Evolutionary conservation across 1,140 invertebrate genomes (phyloP).

Genomic region (Tetramorium alpestre): DNA sequence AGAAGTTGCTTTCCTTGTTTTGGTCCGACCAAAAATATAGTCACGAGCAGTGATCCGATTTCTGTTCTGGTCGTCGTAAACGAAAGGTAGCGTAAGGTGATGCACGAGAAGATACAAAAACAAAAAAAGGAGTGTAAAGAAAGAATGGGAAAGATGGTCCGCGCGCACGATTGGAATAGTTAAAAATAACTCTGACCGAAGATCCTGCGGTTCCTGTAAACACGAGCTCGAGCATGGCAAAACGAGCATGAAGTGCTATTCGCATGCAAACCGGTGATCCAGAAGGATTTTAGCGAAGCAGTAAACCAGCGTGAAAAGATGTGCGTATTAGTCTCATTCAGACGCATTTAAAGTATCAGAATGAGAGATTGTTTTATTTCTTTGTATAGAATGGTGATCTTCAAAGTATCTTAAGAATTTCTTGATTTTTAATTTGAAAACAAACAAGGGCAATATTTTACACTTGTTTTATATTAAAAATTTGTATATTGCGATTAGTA

Average conservation of each 20-base stretch:
- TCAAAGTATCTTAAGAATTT: not conserved
- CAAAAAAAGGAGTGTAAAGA: conserved; percentile 32
- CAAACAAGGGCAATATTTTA: not conserved
- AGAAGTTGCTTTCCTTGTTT: not conserved
- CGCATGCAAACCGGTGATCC: conserved; percentile 39
- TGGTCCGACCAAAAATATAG: not conserved
- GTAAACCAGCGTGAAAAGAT: conserved; percentile 13
- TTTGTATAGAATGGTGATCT: not conserved
- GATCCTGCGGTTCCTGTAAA: conserved; percentile 76
- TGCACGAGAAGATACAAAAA: conserved; percentile 1
- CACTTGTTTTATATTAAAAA: not conserved
- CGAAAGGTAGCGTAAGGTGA: not conserved
- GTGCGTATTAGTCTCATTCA: conserved; percentile 5
- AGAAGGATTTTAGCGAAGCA: conserved; percentile 20
- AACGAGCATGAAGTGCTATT: conserved; percentile 57
- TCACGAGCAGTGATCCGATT: conserved; percentile 24
- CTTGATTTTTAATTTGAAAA: not conserved
- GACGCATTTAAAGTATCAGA: not conserved
- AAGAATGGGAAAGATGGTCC: conserved; percentile 55
- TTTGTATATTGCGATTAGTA: not conserved
- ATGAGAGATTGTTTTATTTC: not conserved
- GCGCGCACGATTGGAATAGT: conserved; percentile 65
- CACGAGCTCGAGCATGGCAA: conserved; percentile 65
- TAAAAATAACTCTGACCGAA: conserved; percentile 74
- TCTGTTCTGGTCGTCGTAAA: conserved; percentile 27